Percentiles rank a stretch among this genome's conserved stretches.
Conservation (phyloP, 2,888 invertebrate species). For the Gymnosoma rotundatum region DNA sequence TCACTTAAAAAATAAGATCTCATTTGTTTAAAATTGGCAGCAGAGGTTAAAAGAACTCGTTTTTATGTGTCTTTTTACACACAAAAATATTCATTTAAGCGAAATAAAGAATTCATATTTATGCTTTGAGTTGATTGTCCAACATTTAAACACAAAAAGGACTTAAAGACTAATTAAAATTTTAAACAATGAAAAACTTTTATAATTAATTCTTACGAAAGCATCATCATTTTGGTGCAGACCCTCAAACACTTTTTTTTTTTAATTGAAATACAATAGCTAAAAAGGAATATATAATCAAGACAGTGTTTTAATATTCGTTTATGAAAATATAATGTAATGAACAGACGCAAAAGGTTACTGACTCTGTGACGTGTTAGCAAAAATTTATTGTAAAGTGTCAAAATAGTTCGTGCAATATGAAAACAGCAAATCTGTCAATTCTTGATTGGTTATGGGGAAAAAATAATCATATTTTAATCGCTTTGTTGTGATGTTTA, state of each 20-base stretch:
- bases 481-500: too few relatives aligned
- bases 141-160: slow-evolving; percentile 15
- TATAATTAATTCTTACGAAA: slow-evolving; percentile 17
- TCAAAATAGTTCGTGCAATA: too few relatives aligned
- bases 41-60: not conserved
- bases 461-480: too few relatives aligned
- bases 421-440: too few relatives aligned
- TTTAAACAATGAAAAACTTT: slow-evolving; percentile 27
- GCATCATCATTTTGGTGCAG: not conserved
- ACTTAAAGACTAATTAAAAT: slow-evolving; percentile 12
- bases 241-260: not conserved
- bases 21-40: slow-evolving; percentile 12
- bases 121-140: not conserved
- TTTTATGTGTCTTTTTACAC: not conserved
- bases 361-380: too few relatives aligned
- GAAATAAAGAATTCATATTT: not conserved
- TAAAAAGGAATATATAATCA: not conserved
- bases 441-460: too few relatives aligned
- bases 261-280: not conserved
- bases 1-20: not conserved
- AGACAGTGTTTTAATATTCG: too few relatives aligned
- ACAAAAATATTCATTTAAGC: not conserved
- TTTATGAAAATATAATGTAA: too few relatives aligned
- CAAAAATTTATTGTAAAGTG: too few relatives aligned
- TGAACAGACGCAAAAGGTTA: too few relatives aligned